Percentiles rank a stretch among this genome's conserved stretches.
Conservation (phyloP, 2,113 vertebrate species). For the Piprites chloris region DNA sequence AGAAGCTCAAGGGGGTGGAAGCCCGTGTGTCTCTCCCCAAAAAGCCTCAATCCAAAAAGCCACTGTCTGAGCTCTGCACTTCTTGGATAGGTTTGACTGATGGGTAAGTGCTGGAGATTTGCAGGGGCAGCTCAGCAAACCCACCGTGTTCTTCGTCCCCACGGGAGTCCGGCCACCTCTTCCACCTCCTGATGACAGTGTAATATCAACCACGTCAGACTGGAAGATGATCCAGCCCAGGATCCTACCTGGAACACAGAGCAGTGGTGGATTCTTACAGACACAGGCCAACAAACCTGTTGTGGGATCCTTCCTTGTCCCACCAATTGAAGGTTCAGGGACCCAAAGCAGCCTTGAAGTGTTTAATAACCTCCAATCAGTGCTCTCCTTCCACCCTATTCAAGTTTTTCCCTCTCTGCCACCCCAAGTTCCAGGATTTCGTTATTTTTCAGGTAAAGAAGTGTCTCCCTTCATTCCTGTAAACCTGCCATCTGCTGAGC, state of each 20-base stretch:
- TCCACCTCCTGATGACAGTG: neutral
- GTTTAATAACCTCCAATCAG: accelerated
- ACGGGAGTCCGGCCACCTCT: neutral
- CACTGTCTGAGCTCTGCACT: neutral
- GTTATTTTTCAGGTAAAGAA: neutral
- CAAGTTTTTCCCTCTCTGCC: neutral
- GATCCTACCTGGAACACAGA: neutral
- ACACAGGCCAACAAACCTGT: accelerated
- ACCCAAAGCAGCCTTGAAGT: neutral
- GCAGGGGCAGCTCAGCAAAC: neutral
- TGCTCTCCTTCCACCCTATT: neutral
- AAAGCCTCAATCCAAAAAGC: neutral
- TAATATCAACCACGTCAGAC: accelerated
- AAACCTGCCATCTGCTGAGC: neutral
- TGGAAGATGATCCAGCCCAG: neutral
- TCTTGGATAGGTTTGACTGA: neutral
- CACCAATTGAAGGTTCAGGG: neutral
- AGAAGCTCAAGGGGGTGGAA: neutral
- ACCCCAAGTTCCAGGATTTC: neutral
- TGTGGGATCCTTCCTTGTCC: neutral
- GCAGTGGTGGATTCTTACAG: neutral
- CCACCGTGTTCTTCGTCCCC: accelerated
- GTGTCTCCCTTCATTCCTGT: neutral
- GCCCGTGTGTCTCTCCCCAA: neutral
- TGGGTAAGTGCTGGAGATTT: neutral